Base-by-base conservation (phyloP, 2,113 vertebrate genomes). In the Stigmatopora argus region DNA sequence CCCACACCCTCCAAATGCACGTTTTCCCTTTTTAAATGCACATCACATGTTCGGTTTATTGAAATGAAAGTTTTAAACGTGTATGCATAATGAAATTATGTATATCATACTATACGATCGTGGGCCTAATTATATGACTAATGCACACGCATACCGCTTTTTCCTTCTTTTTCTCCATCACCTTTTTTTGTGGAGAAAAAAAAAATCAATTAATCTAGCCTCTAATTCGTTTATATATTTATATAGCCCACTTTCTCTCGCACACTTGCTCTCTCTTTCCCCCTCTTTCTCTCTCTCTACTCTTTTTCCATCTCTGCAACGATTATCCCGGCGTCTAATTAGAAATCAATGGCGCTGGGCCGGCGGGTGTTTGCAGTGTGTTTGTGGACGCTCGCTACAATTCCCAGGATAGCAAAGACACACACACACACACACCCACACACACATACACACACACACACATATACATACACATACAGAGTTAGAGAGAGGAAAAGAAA, bases 311-410 rank as follows among this genome's bases (percentile, higher is more conserved):
- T 89, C 87, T 90, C 89, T 85, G 87, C 90, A 91, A 91, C 89
- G 90, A 92, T 90, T 92, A 92, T 92, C 89, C 88, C 85, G 84
- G 75, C 85, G 87, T 88, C 91, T 93, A 92, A 93, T 93, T 93
- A 92, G 90, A 93, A 94, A 93, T 94, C 92, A 85, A 93, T 94
- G 89, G 77, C 66, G 88, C 83, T 82, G 87, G 88, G 88, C 91
- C 90, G 88, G 82, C 84, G 92, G 91, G 91, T 92, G 89, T 92
- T 91, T 92, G 91, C 92, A 87, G 88, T 91, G 91, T 90, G 90
- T 91, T 90, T 92, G 91, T 92, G 91, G 92, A 92, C 89, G 91
- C 88, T 91, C 90, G 91, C 87, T 90, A 91, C 90, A 90, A 92
- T 90, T 90, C 91, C 91, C 88, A 78, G 85, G 89, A 90, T 86